Evolutionary conservation across 2,797 vertebrate species (phyloP), one percentile per base, ranked within the genome.

Genomic region (Sebastes trivittatus): DNA sequence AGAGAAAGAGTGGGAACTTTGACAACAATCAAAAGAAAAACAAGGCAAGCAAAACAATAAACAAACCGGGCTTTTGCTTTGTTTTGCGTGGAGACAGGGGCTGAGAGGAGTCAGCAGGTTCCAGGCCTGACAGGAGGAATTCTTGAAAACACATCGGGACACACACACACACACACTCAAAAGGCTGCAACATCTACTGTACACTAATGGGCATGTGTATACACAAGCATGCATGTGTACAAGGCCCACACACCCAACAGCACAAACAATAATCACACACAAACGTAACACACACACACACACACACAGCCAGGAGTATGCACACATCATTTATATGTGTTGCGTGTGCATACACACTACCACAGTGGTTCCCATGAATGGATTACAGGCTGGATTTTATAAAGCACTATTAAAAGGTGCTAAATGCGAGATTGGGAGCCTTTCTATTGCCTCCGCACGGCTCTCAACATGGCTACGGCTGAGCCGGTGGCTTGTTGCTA

Each of bases 11-110:
- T 34, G 70, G 74, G 74, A 86, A 77, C 78, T 83, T 80, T 80
- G 86, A 86, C 61, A 81, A 91, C 83, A 86, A 83, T 86, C 81
- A 84, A 72, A 87, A 80, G 83, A 87, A 86, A 81, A 87, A 86
- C 77, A 85, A 88, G 73, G 81, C 70, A 75, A 67, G 75, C 70
- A 87, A 89, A 84, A 86, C 67, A 83, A 86, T 82, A 87, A 92
- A 91, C 84, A 88, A 89, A 82, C 75, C 4, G 6, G 64, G 78
- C 46, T 83, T 78, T 81, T 60, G 66, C 46, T 85, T 88, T 88
- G 82, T 72, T 87, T 65, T 85, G 61, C 80, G 63, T 22, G 56
- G 66, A 83, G 83, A 88, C 75, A 55, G 78, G 42, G 68, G 78
- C 30, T 36, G 23, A 56, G 75, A 76, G 80, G 74, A 72, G 65